A percentile compares a stretch with the other conserved stretches of the same genome.
Evolutionary conservation across 1,140 invertebrate genomes (phyloP).

Genomic region (Drosophila ogumai): DNA sequence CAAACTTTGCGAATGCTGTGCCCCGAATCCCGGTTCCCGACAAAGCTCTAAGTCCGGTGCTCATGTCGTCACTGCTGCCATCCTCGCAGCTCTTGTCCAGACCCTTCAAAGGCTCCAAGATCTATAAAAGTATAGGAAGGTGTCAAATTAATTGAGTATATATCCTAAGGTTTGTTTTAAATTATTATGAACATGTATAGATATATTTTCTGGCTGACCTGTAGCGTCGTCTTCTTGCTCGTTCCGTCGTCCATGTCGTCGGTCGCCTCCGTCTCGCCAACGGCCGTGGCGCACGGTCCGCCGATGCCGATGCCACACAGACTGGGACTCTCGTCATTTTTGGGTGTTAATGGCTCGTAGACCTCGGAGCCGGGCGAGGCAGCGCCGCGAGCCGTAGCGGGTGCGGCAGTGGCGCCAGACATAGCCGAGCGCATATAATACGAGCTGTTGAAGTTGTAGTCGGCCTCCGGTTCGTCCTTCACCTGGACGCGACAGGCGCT

Average conservation of each 20-base stretch:
- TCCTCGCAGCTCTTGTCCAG: conserved; percentile 71
- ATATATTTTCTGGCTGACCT: conserved; percentile 50
- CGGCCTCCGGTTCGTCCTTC: conserved; percentile 70
- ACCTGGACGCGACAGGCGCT: conserved; percentile 59
- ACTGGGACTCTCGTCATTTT: conserved; percentile 83
- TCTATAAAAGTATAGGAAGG: conserved; percentile 22
- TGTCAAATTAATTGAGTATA: not conserved
- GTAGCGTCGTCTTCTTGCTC: conserved; percentile 74
- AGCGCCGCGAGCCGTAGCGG: conserved; percentile 42
- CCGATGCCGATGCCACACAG: conserved; percentile 69
- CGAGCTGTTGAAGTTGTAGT: conserved; percentile 76
- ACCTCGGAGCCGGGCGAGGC: conserved; percentile 78
- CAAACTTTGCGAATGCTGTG: conserved; percentile 66
- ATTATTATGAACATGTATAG: too few species aligned
- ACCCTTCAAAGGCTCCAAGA: conserved; percentile 68
- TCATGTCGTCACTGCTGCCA: conserved; percentile 59
- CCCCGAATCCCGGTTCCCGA: conserved; percentile 35
- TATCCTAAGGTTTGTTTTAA: not conserved
- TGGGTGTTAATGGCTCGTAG: conserved; percentile 82
- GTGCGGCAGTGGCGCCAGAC: conserved; percentile 38
- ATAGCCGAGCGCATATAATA: conserved; percentile 73
- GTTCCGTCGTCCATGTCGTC: conserved; percentile 81
- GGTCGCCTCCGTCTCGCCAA: conserved; percentile 61
- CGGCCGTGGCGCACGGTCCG: conserved; percentile 55
- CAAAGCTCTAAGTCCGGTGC: conserved; percentile 46